Conservation (phyloP, 1,140 invertebrate species). For the Colletes gigas region DNA sequence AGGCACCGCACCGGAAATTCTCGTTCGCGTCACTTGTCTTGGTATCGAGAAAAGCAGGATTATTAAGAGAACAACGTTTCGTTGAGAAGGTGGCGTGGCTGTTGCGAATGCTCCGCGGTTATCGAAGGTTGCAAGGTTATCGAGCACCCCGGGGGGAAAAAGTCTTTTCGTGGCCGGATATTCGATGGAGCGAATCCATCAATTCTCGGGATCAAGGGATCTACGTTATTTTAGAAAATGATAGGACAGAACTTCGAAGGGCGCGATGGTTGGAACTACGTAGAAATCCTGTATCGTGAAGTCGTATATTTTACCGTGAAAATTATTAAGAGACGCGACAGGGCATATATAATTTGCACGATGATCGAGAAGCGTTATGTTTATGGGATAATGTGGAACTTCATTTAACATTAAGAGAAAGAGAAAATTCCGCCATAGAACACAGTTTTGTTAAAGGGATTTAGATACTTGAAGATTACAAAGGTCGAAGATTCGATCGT, state of each 20-base stretch:
- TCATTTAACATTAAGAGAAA: too few species aligned
- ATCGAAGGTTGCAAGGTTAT: slow-evolving; percentile 46
- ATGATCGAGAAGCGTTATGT: too few species aligned
- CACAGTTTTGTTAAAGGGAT: too few species aligned
- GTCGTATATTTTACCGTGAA: slow-evolving; percentile 7
- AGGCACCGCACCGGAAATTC: slow-evolving; percentile 4
- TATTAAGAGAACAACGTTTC: not conserved
- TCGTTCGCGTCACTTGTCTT: slow-evolving; percentile 2
- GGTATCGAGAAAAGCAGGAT: not conserved
- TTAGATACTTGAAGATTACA: too few species aligned
- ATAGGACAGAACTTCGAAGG: slow-evolving; percentile 37
- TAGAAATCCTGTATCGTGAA: slow-evolving; percentile 17
- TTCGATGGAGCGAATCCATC: slow-evolving; percentile 73
- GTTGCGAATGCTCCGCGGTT: slow-evolving; percentile 2
- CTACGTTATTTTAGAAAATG: slow-evolving; percentile 50
- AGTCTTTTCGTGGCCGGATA: slow-evolving; percentile 69
- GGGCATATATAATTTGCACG: too few species aligned
- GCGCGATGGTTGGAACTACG: slow-evolving; percentile 13
- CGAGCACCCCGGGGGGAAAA: slow-evolving; percentile 55
- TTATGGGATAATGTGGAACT: too few species aligned
- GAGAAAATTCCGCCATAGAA: too few species aligned
- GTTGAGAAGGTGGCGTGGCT: not conserved
- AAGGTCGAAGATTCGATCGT: too few species aligned
- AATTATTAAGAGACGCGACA: too few species aligned
- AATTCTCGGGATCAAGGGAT: slow-evolving; percentile 67